A percentile compares a stretch with the other conserved stretches of the same genome.
phyloP scores from a whole-genome alignment of 2,113 vertebrate genomes.

The Dascyllus trimaculatus region DNA sequence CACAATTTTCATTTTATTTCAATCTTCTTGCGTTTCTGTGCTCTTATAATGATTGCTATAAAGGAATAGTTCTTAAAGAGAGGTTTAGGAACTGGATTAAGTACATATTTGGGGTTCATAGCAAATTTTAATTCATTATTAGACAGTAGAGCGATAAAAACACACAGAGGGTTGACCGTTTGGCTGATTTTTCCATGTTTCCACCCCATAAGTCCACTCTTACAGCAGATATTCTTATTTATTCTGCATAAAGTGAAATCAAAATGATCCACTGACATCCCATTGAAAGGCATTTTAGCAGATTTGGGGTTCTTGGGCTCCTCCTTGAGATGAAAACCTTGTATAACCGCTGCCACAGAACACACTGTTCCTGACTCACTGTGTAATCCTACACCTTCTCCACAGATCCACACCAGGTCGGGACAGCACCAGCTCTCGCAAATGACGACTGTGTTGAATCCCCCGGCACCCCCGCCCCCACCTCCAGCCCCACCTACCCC shows the following conservation, averaged over 20 bases:
- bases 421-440: conserved; percentile 84
- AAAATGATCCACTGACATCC: neutral
- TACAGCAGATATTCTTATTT: neutral
- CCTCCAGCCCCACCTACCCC: conserved; percentile 83
- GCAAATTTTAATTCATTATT: no score
- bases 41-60: no score
- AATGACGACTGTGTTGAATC: conserved; percentile 81
- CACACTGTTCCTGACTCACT: conserved; percentile 46
- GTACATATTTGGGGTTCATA: no score
- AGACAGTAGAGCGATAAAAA: no score
- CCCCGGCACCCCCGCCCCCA: conserved; percentile 82
- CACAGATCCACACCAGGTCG: conserved; percentile 85
- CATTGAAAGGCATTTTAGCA: neutral
- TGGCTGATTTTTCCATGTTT: neutral
- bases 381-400: conserved; percentile 57
- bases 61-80: no score
- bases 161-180: no score
- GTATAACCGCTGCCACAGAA: conserved; percentile 28
- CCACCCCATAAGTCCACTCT: neutral
- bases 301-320: neutral
- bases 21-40: no score
- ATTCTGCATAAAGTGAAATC: neutral
- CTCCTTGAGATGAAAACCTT: conserved; percentile 5
- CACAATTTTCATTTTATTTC: no score
- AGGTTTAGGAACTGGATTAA: no score